These are phyloP conservation scores for Borostomias antarcticus DNA, from an alignment of 2,797 vertebrate species.

Conservation along the genomic window DNA sequence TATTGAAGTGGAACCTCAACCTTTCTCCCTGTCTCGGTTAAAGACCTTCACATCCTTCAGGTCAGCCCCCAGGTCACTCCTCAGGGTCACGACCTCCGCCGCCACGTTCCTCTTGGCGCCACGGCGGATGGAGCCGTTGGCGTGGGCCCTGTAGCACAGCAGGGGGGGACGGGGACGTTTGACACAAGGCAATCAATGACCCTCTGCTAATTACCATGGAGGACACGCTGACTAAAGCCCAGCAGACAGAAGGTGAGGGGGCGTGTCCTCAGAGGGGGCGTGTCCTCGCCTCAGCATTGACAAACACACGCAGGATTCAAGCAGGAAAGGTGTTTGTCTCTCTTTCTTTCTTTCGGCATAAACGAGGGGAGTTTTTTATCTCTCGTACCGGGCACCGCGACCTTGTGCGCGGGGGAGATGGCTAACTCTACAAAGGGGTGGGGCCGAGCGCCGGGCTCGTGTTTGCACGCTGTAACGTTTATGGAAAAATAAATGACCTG, in stretches of 20 bases:
- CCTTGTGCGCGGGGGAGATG: slow-evolving; percentile 69
- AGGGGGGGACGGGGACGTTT: slow-evolving; percentile 1
- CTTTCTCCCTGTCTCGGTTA: slow-evolving; percentile 87
- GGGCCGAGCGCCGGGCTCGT: background rate
- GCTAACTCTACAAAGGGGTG: slow-evolving; percentile 68
- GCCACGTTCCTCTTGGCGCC: slow-evolving; percentile 83
- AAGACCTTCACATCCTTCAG: slow-evolving; percentile 88
- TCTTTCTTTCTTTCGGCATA: slow-evolving; percentile 15
- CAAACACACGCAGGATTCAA: slow-evolving; percentile 48
- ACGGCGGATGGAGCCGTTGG: slow-evolving; percentile 87
- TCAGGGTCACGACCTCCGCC: slow-evolving; percentile 76
- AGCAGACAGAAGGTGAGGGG: slow-evolving; percentile 55
- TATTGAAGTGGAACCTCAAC: slow-evolving; percentile 72
- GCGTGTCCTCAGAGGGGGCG: slow-evolving; percentile 52
- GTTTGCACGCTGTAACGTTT: slow-evolving; percentile 72
- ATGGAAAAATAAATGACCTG: slow-evolving; percentile 90
- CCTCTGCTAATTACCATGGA: slow-evolving; percentile 71
- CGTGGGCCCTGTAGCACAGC: slow-evolving; percentile 78
- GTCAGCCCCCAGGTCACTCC: slow-evolving; percentile 83
- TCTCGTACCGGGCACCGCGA: slow-evolving; percentile 45
- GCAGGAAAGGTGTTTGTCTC: slow-evolving; percentile 43
- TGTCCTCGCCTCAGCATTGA: slow-evolving; percentile 53
- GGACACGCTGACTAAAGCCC: slow-evolving; percentile 66
- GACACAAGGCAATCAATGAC: slow-evolving; percentile 58
- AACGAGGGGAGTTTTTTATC: slow-evolving; percentile 54